Evolutionary conservation across 2,797 vertebrate species (phyloP).

Genomic region (Protonibea diacanthus): DNA sequence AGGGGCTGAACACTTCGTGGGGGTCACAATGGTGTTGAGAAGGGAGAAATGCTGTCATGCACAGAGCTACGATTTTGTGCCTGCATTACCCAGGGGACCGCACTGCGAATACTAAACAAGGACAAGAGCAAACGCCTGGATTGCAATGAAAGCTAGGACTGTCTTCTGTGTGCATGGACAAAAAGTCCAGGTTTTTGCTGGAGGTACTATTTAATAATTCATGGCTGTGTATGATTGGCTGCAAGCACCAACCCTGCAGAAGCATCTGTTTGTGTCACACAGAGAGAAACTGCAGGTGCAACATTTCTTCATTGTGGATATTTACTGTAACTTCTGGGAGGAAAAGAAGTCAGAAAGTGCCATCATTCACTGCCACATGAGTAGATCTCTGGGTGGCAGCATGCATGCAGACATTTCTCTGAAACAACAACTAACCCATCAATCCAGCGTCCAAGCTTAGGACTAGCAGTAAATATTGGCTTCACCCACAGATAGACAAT

Average conservation of each 20-base stretch:
- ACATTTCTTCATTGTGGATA: conserved; percentile 14
- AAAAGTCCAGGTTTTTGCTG: conserved; percentile 74
- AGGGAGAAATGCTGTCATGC: conserved; percentile 50
- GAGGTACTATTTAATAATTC: conserved; percentile 82
- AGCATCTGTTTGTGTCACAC: conserved; percentile 56
- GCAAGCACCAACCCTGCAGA: conserved; percentile 47
- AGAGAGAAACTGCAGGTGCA: conserved; percentile 48
- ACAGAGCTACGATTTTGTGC: conserved; percentile 43
- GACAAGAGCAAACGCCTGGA: conserved; percentile 67
- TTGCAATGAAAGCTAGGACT: conserved; percentile 60
- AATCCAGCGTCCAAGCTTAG: conserved; percentile 17
- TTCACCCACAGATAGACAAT: conserved; percentile 39
- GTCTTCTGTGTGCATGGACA: conserved; percentile 70
- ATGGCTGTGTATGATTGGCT: conserved; percentile 76
- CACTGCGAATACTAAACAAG: conserved; percentile 76
- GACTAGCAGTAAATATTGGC: conserved; percentile 55
- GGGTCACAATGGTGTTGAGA: conserved; percentile 58
- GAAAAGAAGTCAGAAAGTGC: not conserved
- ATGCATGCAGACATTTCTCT: conserved; percentile 9
- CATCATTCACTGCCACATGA: not conserved
- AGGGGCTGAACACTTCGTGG: conserved; percentile 46
- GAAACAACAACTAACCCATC: conserved; percentile 24
- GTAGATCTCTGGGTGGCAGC: conserved; percentile 5
- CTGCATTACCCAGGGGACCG: conserved; percentile 52
- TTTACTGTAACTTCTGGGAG: conserved; percentile 30